A percentile compares a stretch with the other conserved stretches of the same genome.
phyloP scores from a whole-genome alignment of 1,140 invertebrate genomes.

The Pristionchus pacificus region DNA sequence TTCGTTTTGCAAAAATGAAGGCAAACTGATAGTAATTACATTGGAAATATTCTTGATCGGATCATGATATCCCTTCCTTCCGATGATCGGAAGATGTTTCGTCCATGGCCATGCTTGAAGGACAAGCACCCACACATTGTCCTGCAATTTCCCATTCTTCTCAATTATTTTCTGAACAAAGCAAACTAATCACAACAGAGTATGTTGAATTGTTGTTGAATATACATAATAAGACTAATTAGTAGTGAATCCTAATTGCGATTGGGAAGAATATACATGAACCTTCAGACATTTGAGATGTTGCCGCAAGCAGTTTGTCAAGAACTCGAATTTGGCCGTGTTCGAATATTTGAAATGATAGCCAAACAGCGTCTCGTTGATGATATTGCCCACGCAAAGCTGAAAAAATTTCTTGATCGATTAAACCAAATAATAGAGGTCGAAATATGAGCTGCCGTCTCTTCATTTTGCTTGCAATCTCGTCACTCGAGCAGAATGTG shows the following conservation, averaged over 20 bases:
- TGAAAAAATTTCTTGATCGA: no score
- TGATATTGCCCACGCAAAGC: not conserved
- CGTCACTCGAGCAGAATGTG: no score
- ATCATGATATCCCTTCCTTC: conserved; percentile 3
- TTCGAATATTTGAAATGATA: not conserved
- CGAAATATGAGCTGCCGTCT: no score
- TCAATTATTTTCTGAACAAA: no score
- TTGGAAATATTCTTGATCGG: not conserved
- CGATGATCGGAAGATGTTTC: conserved; percentile 17
- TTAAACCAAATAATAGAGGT: no score
- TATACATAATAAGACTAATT: no score
- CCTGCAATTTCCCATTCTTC: no score
- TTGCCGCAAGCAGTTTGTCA: not conserved
- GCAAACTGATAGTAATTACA: not conserved
- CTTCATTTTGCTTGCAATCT: no score
- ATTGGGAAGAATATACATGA: not conserved
- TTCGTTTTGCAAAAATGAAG: no score
- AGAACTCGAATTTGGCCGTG: not conserved
- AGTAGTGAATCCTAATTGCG: not conserved
- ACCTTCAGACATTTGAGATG: not conserved
- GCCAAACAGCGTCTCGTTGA: not conserved
- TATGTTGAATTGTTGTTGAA: no score
- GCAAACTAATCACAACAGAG: no score
- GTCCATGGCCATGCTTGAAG: conserved; percentile 9
- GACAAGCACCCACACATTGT: no score